Evolutionary conservation across 2,888 invertebrate genomes (phyloP).

Genomic region (Eurois occulta): DNA sequence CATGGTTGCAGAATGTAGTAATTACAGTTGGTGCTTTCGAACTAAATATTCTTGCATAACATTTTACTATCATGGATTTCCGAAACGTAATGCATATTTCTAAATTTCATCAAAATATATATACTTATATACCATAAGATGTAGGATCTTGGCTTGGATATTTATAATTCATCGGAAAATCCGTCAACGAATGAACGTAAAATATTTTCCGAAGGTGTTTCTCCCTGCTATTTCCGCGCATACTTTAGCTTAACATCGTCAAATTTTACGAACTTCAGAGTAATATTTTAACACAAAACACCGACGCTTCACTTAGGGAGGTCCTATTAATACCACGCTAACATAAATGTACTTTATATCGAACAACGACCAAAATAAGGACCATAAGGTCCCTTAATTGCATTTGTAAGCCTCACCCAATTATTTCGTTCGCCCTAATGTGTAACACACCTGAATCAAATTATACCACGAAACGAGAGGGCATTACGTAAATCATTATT

Average conservation of each 20-base stretch:
- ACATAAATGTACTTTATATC: background rate
- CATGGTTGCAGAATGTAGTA: background rate
- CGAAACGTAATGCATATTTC: background rate
- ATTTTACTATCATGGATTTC: background rate
- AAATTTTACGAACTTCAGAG: constrained; percentile 20
- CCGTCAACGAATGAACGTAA: background rate
- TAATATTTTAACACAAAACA: constrained; percentile 27
- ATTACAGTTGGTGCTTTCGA: background rate
- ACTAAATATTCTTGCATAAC: background rate
- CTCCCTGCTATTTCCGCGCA: background rate
- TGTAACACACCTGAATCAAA: constrained; percentile 30
- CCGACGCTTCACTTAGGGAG: constrained; percentile 11
- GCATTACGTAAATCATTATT: constrained; percentile 25
- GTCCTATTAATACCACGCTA: background rate
- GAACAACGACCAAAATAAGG: constrained; percentile 21
- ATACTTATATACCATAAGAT: too few species aligned
- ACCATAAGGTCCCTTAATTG: constrained; percentile 29
- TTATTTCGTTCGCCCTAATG: constrained; percentile 27
- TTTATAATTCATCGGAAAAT: background rate
- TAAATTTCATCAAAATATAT: background rate
- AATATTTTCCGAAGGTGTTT: constrained; percentile 12
- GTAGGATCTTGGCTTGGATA: background rate
- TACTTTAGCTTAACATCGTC: constrained; percentile 19
- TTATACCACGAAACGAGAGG: constrained; percentile 18
- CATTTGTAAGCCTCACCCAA: constrained; percentile 38